Evolutionary conservation across 2,113 vertebrate genomes (phyloP), one percentile per base, ranked within the genome.

Genomic region (Stegastes partitus): DNA sequence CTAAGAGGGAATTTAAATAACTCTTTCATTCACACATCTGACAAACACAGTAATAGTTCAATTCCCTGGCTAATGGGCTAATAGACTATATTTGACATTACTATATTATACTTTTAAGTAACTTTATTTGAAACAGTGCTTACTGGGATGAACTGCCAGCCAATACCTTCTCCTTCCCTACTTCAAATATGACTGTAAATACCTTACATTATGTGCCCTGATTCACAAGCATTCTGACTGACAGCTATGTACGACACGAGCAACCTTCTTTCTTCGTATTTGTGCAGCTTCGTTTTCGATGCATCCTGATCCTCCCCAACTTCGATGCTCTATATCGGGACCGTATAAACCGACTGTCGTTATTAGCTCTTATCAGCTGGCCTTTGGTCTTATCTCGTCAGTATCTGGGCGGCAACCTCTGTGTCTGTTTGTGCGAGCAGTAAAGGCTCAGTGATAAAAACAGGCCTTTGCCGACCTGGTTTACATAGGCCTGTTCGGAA

Each of bases 351-450:
- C 6, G 9, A 23, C 34, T 10, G 31, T 31, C 21, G 28, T 37
- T 16, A 44, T 50, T 64, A 11, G 39, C 62, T 62, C 56, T 67
- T 65, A 82, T 92, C 87, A 54, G 82, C 54, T 49, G 28, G 16
- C 66, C 75, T 74, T 81, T 89, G 69, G 14, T 51, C 70, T 74
- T 57, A 80, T 85, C 61, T 64, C 0, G 51, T 57, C 47, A 0
- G 19, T 61, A 51, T 44, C 45, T 23, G n/a, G 57, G 61, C 18
- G 10, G 69, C 2, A 19, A 72, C 50, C 44, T 56, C 37, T 51
- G 2, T 37, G 45, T 74, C 44, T 64, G 42, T 28, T 5, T 66
- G 49, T 66, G 67, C 16, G 10, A 18, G 80, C 18, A 14, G 37
- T 22, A 58, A 53, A 73, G 15, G 15, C 42, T 74, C 44, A 12